phyloP scores from a whole-genome alignment of 2,797 vertebrate genomes.

The Morus bassanus region DNA sequence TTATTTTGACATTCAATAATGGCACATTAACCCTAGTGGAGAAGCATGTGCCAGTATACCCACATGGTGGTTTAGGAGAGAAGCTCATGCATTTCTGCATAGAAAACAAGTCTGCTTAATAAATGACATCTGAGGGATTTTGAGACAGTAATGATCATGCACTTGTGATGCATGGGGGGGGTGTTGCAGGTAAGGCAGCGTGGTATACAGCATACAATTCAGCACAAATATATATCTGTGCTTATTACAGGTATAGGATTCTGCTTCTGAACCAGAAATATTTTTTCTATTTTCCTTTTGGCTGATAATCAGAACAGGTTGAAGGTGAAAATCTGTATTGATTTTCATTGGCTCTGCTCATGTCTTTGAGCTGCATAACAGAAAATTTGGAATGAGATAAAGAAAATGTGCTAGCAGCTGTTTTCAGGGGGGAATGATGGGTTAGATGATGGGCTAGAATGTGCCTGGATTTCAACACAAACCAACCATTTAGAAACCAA shows the following conservation, averaged over 20 bases:
- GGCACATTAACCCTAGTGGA: slow-evolving; percentile 17
- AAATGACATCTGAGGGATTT: slow-evolving; percentile 4
- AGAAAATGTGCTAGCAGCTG: slow-evolving; percentile 25
- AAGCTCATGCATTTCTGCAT: slow-evolving; percentile 49
- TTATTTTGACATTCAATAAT: slow-evolving; percentile 54
- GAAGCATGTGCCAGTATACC: neutral
- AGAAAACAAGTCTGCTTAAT: slow-evolving; percentile 30
- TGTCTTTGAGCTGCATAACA: slow-evolving; percentile 38
- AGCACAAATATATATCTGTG: neutral
- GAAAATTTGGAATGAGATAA: slow-evolving; percentile 43
- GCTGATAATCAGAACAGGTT: neutral
- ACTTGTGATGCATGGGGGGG: neutral
- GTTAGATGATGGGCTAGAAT: slow-evolving; percentile 20
- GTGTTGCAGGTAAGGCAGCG: slow-evolving; percentile 27
- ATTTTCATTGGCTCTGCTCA: slow-evolving; percentile 19
- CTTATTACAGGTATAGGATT: neutral
- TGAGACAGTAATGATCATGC: neutral
- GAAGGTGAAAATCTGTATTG: slow-evolving; percentile 15
- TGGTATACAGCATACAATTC: neutral
- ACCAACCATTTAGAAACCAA: slow-evolving; percentile 19
- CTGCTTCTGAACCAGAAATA: slow-evolving; percentile 21
- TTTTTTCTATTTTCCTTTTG: slow-evolving; percentile 9
- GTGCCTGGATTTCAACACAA: slow-evolving; percentile 22
- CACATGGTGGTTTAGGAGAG: slow-evolving; percentile 38
- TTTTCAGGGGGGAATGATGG: neutral